Evolutionary conservation across 2,113 vertebrate species (phyloP).

Genomic region (Pipra filicauda): DNA sequence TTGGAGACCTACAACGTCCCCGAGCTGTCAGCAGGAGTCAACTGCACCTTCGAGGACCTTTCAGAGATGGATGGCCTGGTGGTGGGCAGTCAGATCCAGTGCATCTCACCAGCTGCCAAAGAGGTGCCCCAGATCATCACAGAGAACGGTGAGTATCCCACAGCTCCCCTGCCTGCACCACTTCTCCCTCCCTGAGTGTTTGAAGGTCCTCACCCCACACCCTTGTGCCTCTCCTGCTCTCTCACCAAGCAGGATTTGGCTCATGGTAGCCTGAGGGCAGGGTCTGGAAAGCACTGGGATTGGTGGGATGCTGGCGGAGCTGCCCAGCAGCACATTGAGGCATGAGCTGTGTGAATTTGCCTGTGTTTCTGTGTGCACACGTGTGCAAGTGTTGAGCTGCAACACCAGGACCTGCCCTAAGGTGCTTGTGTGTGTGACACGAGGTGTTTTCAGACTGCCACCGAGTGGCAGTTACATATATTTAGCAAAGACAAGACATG

Average conservation of each 20-base stretch:
- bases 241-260: background rate
- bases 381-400: background rate
- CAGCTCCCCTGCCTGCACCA: fast-evolving
- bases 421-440: background rate
- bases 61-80: conserved; percentile 96
- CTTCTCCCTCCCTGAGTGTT: background rate
- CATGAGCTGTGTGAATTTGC: fast-evolving
- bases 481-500: background rate
- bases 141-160: conserved; percentile 84
- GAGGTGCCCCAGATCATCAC: conserved; percentile 93
- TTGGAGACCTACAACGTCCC: conserved; percentile 97
- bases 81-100: conserved; percentile 91
- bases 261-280: background rate
- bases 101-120: conserved; percentile 91
- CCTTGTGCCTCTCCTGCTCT: background rate
- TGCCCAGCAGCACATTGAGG: fast-evolving
- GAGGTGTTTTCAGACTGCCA: conserved; percentile 36
- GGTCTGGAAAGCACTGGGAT: background rate
- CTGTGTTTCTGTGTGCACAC: background rate
- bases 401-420: background rate
- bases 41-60: conserved; percentile 94
- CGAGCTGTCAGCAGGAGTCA: conserved; percentile 93
- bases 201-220: background rate
- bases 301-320: background rate
- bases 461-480: conserved; percentile 20